A percentile compares a stretch with the other conserved stretches of the same genome.
These are phyloP conservation scores for Camelus dromedarius DNA, from an alignment of 2,113 vertebrate genomes.

Conservation along the genomic window DNA sequence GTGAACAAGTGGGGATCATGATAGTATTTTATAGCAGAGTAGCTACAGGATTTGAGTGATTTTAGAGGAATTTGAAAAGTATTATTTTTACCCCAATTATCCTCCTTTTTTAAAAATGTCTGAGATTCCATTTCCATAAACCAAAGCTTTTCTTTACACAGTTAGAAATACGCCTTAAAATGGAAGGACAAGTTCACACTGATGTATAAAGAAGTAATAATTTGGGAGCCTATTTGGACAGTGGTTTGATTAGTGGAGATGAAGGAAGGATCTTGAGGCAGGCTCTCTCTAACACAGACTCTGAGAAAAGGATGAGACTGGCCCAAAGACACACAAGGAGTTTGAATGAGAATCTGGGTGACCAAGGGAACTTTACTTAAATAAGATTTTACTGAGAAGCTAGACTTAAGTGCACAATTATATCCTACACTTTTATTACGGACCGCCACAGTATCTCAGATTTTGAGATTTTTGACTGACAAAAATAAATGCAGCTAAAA, in stretches of 20 bases:
- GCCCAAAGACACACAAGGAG: neutral
- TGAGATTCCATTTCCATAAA: neutral
- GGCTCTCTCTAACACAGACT: neutral
- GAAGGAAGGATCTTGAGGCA: neutral
- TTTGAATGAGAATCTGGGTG: neutral
- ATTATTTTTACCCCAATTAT: neutral
- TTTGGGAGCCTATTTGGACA: neutral
- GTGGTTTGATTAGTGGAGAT: neutral
- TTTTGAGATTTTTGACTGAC: conserved; percentile 26
- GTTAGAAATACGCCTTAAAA: neutral
- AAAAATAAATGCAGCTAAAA: conserved; percentile 6
- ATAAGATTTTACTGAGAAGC: neutral
- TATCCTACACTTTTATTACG: neutral
- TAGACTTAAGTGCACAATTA: neutral
- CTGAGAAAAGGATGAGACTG: neutral
- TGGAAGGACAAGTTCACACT: neutral
- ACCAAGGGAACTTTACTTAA: neutral
- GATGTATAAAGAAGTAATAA: neutral
- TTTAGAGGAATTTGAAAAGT: neutral
- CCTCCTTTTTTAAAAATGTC: neutral
- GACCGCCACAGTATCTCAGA: neutral
- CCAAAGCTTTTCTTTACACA: neutral
- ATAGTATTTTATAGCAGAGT: neutral
- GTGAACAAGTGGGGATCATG: neutral
- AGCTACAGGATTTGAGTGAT: neutral